A percentile compares a stretch with the other conserved stretches of the same genome.
Conservation (phyloP, 30 jellyfish, hydroid and myxozoan species). For the Turritopsis dohrnii region DNA sequence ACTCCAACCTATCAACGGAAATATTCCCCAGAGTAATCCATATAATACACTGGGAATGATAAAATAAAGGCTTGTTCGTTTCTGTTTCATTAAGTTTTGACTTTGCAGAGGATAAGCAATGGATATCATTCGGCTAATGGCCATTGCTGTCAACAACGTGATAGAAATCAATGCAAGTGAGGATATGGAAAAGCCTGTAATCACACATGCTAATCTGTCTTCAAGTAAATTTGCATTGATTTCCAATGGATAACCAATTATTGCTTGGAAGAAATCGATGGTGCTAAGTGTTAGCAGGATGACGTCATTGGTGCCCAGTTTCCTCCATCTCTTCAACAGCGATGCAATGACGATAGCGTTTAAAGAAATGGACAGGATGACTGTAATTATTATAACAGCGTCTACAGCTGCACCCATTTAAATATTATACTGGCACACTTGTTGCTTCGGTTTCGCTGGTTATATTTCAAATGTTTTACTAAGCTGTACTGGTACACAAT, state of each 20-base stretch:
- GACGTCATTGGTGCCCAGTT: background rate
- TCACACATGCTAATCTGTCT: background rate
- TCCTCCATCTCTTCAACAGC: background rate
- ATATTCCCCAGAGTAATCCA: slow-evolving; percentile 4
- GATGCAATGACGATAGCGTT: background rate
- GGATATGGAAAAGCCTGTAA: background rate
- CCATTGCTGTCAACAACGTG: background rate
- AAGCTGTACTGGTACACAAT: too few species aligned
- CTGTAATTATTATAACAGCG: background rate
- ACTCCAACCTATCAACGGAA: slow-evolving; percentile 10
- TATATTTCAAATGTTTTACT: too few species aligned
- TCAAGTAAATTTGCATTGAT: background rate
- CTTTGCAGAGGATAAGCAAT: background rate
- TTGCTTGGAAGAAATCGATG: background rate
- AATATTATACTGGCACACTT: too few species aligned
- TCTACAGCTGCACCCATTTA: background rate
- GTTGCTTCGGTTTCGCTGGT: too few species aligned
- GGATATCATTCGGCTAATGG: background rate
- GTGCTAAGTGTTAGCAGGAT: background rate
- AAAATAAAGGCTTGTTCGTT: background rate
- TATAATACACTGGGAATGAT: background rate
- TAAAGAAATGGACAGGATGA: background rate
- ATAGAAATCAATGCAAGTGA: background rate
- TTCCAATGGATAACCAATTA: background rate
- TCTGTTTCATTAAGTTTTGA: background rate